These are phyloP conservation scores for Takifugu ocellatus DNA, from an alignment of 2,797 vertebrate genomes.

Conservation along the genomic window DNA sequence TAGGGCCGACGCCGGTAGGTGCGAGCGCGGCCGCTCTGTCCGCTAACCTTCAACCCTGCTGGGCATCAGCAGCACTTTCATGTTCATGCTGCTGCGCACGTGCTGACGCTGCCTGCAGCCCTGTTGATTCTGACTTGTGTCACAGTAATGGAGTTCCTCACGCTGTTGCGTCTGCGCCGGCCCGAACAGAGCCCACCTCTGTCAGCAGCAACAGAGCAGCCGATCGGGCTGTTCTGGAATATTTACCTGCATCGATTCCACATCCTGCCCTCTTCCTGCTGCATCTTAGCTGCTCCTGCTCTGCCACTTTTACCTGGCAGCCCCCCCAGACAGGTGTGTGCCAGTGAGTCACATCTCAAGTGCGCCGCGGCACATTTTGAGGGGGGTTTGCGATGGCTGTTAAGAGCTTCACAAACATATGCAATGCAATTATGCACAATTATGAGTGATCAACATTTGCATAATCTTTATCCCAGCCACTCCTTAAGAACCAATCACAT, in stretches of 20 bases:
- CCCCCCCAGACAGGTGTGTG: conserved; percentile 49
- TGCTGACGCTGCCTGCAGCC: conserved; percentile 38
- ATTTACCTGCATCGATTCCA: conserved; percentile 19
- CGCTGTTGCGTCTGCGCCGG: conserved; percentile 44
- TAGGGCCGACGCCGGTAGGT: neutral
- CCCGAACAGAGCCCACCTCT: conserved; percentile 40
- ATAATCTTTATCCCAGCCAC: conserved; percentile 69
- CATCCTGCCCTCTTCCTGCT: too few relatives aligned
- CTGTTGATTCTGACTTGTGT: conserved; percentile 61
- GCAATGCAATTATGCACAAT: conserved; percentile 72
- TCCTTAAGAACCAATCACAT: conserved; percentile 66
- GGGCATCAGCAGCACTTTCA: too few relatives aligned
- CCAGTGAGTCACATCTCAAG: conserved; percentile 47
- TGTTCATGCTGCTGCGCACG: conserved; percentile 46
- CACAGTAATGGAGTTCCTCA: conserved; percentile 72
- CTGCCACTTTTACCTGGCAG: too few relatives aligned
- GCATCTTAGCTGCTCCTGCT: too few relatives aligned
- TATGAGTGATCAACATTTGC: conserved; percentile 70
- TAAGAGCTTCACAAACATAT: conserved; percentile 69
- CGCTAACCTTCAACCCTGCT: too few relatives aligned
- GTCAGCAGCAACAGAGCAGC: conserved; percentile 50
- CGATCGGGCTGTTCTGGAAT: conserved; percentile 59
- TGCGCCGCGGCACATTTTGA: conserved; percentile 39
- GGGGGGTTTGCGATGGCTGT: conserved; percentile 40
- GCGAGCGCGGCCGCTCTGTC: too few relatives aligned